Evolutionary conservation across 2,797 vertebrate species (phyloP), one percentile per base, ranked within the genome.

Genomic region (Acridotheres tristis): DNA sequence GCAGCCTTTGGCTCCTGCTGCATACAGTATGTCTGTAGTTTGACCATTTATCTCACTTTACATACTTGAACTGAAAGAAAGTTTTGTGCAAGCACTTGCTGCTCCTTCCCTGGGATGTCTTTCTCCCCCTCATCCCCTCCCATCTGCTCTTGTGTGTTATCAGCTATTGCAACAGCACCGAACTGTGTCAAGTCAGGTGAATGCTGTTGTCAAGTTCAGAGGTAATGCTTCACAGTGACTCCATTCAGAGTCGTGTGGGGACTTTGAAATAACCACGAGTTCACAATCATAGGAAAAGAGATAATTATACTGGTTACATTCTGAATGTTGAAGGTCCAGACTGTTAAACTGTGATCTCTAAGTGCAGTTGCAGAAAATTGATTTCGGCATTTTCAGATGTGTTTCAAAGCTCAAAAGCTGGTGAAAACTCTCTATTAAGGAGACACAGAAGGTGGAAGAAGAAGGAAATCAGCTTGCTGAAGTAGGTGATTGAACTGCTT

Each of bases 1-100:
- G 95, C 88, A 93, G 96, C 77, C 96, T 95, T 96, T 97, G 96
- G 96, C 97, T 97, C 94, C 92, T 59, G 90, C 95, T 57, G 89
- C 22, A 55, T 92, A 74, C 80, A 82, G 90, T 85, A 47, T 71
- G 94, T 96, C 97, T 97, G 95, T 95, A 94, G 72, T 96, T 92
- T 93, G 95, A 84, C 86, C 96, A 97, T 97, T 97, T 95, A 95
- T 97, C 97, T 97, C 85, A 93, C 74, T 97, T 96, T 85, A 93
- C 92, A 66, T 96, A 65, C 92, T 95, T 92, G 90, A 96, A 63
- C 75, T 95, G 96, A 97, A 97, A 96, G 90, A 84, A 94, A 82
- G 68, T 88, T 94, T 96, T 97, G 95, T 97, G 96, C 93, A 97
- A 96, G 88, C 95, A 96, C 96, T 97, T 96, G 93, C 57, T 80